These are phyloP conservation scores for Phasia obesa DNA, from an alignment of 2,888 invertebrate species.

Conservation along the genomic window DNA sequence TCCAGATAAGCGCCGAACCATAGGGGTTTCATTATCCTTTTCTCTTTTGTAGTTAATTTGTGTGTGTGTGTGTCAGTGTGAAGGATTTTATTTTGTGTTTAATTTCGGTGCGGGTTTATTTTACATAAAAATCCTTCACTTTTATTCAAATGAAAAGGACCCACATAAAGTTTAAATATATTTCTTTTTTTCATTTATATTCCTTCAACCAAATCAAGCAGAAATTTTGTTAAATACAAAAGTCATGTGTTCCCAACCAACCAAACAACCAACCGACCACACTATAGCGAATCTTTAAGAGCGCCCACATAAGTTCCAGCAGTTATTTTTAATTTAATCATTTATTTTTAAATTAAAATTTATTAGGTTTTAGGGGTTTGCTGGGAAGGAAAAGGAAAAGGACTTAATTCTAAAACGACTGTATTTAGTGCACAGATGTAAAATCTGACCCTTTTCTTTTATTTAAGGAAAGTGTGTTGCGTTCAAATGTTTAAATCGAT, in stretches of 20 bases:
- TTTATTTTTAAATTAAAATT: too few species aligned
- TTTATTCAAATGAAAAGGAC: constrained; percentile 29
- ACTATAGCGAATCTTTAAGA: neutral
- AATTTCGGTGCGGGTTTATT: constrained; percentile 14
- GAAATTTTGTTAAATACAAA: neutral
- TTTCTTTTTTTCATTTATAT: constrained; percentile 42
- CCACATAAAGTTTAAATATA: constrained; percentile 29
- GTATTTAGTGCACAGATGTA: neutral
- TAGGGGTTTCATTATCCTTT: constrained; percentile 32
- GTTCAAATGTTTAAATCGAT: constrained; percentile 9
- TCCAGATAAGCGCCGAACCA: neutral
- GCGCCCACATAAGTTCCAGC: constrained; percentile 60
- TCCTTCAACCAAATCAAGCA: constrained; percentile 44
- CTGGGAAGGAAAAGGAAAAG: neutral
- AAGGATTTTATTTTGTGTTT: neutral
- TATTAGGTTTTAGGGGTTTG: constrained; percentile 32
- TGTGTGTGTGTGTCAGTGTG: constrained; percentile 2
- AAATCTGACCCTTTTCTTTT: constrained; percentile 43
- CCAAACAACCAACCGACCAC: neutral
- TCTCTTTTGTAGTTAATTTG: neutral
- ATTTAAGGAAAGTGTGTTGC: neutral
- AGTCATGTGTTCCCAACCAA: neutral
- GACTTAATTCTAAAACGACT: too few species aligned
- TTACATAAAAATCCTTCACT: constrained; percentile 32
- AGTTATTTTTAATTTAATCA: constrained; percentile 41